phyloP scores from a whole-genome alignment of 2,888 invertebrate species.

The Rapana venosa region DNA sequence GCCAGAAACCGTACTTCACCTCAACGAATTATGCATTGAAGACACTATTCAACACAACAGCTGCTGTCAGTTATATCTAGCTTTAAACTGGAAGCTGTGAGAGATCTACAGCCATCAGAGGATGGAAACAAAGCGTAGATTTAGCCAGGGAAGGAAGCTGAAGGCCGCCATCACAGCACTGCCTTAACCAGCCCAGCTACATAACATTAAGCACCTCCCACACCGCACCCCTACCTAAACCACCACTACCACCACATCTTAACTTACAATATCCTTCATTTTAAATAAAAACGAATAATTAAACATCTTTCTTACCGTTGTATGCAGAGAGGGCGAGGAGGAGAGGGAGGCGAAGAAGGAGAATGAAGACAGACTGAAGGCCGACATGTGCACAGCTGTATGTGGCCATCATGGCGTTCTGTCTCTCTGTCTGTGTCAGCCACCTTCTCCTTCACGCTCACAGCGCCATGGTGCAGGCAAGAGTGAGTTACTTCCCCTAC shows the following conservation, averaged over 20 bases:
- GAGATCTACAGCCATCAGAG: too few species aligned
- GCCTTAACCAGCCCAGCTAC: background rate
- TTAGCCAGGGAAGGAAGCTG: background rate
- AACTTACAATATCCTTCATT: too few species aligned
- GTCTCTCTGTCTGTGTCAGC: conserved; percentile 16
- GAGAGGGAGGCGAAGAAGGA: background rate
- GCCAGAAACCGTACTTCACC: too few species aligned
- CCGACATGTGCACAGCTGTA: background rate
- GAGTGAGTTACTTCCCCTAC: background rate
- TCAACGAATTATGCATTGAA: too few species aligned
- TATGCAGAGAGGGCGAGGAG: background rate
- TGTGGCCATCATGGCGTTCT: conserved; percentile 19
- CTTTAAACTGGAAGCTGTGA: too few species aligned
- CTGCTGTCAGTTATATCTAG: too few species aligned
- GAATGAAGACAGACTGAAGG: background rate
- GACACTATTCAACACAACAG: too few species aligned
- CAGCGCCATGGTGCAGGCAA: background rate
- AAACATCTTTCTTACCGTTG: background rate
- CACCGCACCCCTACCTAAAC: background rate
- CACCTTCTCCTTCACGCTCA: conserved; percentile 2
- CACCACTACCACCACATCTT: too few species aligned
- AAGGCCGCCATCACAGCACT: background rate
- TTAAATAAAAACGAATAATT: too few species aligned
- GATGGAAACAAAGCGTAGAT: too few species aligned
- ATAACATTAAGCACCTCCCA: background rate